Evolutionary conservation across 2,797 vertebrate genomes (phyloP).

Genomic region (Enteromius mattozi): DNA sequence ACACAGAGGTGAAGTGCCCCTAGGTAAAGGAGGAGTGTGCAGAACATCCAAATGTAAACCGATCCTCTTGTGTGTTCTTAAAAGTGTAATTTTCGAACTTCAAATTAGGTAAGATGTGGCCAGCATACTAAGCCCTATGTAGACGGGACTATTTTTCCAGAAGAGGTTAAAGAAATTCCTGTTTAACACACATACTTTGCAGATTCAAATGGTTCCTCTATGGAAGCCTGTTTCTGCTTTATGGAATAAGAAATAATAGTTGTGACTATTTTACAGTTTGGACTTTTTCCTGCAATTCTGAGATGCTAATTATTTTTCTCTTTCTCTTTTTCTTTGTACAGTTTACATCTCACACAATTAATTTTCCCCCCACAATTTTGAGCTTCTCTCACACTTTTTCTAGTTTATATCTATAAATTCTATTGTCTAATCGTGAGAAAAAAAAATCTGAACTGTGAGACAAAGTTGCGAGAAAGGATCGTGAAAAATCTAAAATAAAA

Average conservation of each 20-base stretch:
- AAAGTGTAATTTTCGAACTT: not conserved
- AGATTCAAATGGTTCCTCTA: not conserved
- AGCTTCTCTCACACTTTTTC: not conserved
- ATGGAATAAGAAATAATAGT: not conserved
- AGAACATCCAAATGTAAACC: not conserved
- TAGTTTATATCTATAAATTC: not conserved
- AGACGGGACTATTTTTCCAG: not conserved
- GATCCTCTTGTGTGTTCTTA: constrained; percentile 19
- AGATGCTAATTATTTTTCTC: not conserved
- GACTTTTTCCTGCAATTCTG: not conserved
- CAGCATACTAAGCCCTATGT: too few relatives aligned
- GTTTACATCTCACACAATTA: not conserved
- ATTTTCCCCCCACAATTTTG: not conserved
- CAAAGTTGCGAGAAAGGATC: not conserved
- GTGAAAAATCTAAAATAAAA: not conserved
- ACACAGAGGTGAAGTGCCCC: not conserved
- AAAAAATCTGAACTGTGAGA: not conserved
- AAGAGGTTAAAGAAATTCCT: not conserved
- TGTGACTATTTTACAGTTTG: not conserved
- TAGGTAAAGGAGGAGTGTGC: constrained; percentile 9
- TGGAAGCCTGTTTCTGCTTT: not conserved
- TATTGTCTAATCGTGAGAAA: not conserved
- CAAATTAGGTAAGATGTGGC: not conserved
- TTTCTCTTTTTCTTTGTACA: too few relatives aligned
- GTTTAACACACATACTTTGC: not conserved